phyloP scores from a whole-genome alignment of 2,113 vertebrate genomes.

The Phrynocephalus versicolor region DNA sequence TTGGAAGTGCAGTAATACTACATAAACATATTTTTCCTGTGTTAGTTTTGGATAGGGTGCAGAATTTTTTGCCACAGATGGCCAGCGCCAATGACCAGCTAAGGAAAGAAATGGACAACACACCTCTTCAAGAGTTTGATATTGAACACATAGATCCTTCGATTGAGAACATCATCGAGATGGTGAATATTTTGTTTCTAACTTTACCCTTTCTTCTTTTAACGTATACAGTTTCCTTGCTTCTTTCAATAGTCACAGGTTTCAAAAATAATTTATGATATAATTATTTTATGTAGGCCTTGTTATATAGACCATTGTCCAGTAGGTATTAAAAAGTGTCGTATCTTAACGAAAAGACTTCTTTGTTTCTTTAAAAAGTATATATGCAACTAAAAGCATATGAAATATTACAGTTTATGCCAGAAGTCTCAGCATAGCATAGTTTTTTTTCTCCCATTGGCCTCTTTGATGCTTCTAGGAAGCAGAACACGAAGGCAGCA shows the following conservation, averaged over 20 bases:
- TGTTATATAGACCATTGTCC: neutral
- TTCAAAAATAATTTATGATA: neutral
- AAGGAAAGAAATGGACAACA: constrained; percentile 79
- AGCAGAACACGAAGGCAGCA: neutral
- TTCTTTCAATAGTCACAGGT: neutral
- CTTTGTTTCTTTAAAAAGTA: neutral
- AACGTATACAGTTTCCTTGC: neutral
- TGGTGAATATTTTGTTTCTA: constrained; percentile 76
- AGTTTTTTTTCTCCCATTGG: neutral
- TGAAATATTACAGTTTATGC: neutral
- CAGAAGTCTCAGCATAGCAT: neutral
- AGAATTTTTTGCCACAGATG: constrained; percentile 90
- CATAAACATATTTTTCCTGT: constrained; percentile 14
- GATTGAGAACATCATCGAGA: constrained; percentile 85
- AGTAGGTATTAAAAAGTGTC: neutral
- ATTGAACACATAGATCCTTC: constrained; percentile 83
- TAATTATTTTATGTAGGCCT: neutral
- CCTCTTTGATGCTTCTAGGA: neutral
- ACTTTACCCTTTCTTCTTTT: neutral
- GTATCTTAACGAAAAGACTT: neutral
- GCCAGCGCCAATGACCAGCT: constrained; percentile 88
- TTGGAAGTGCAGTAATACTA: neutral
- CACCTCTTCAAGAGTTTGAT: constrained; percentile 80
- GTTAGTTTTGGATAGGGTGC: constrained; percentile 86
- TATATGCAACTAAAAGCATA: neutral